phyloP scores from a whole-genome alignment of 2,888 invertebrate species.

The Ennomos fuscantarius region DNA sequence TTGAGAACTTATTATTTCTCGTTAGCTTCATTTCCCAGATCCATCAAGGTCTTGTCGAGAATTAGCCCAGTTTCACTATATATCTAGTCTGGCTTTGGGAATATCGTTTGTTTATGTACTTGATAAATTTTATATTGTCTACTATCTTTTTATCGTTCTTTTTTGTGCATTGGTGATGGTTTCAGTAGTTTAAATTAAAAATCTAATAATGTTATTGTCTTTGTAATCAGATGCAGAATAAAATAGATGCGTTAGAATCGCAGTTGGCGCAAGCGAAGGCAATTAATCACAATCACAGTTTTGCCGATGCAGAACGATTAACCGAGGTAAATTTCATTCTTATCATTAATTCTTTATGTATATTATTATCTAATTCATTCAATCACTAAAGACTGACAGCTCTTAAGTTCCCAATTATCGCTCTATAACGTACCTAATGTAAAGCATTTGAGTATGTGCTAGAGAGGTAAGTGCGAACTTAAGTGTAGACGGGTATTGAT shows the following conservation, averaged over 20 bases:
- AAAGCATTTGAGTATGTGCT: too few species aligned
- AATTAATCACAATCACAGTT: constrained; percentile 64
- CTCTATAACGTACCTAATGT: too few species aligned
- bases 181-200: constrained; percentile 18
- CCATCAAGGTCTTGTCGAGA: too few species aligned
- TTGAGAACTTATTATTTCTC: too few species aligned
- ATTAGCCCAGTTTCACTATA: too few species aligned
- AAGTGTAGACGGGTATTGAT: too few species aligned
- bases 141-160: constrained; percentile 6
- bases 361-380: too few species aligned
- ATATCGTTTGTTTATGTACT: constrained; percentile 6
- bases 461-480: too few species aligned
- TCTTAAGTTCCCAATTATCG: too few species aligned
- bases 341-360: constrained; percentile 8
- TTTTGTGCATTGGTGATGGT: constrained; percentile 50
- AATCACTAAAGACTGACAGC: too few species aligned
- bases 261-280: constrained; percentile 69
- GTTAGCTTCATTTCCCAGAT: too few species aligned
- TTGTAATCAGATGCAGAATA: constrained; percentile 76
- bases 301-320: constrained; percentile 69
- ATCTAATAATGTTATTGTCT: constrained; percentile 27
- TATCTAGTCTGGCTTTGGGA: constrained; percentile 4
- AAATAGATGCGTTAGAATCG: constrained; percentile 76
- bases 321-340: constrained; percentile 60
- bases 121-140: background rate